phyloP scores from a whole-genome alignment of 2,797 vertebrate genomes.

The Neomorphus geoffroyi region DNA sequence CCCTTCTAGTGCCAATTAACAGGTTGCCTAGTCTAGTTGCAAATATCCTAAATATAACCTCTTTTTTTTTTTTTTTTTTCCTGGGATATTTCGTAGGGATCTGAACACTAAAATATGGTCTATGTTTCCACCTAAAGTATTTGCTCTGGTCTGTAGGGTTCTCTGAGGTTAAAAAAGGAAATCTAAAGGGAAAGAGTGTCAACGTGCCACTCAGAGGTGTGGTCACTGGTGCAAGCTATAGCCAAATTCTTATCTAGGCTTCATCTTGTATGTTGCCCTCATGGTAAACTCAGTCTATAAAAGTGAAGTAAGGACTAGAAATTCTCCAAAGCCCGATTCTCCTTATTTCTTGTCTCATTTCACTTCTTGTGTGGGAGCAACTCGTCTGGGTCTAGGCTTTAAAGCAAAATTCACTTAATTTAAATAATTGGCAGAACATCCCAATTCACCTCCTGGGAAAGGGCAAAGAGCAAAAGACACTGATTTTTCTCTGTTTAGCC shows the following conservation, averaged over 20 bases:
- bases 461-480: neutral
- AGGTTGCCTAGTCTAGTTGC: neutral
- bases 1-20: neutral
- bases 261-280: neutral
- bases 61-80: neutral
- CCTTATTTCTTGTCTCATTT: neutral
- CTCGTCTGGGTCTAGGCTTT: neutral
- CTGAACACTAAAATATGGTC: neutral
- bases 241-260: neutral
- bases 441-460: neutral
- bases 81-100: neutral
- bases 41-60: neutral
- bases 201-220: neutral
- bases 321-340: neutral
- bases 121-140: neutral
- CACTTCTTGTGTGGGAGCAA: neutral
- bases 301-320: neutral
- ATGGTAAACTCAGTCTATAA: neutral
- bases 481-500: neutral
- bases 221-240: neutral
- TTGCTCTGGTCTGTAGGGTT: neutral
- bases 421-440: neutral
- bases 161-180: neutral
- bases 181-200: neutral
- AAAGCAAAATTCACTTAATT: neutral